phyloP scores from a whole-genome alignment of 1,140 invertebrate genomes.

The Copidosoma floridanum region DNA sequence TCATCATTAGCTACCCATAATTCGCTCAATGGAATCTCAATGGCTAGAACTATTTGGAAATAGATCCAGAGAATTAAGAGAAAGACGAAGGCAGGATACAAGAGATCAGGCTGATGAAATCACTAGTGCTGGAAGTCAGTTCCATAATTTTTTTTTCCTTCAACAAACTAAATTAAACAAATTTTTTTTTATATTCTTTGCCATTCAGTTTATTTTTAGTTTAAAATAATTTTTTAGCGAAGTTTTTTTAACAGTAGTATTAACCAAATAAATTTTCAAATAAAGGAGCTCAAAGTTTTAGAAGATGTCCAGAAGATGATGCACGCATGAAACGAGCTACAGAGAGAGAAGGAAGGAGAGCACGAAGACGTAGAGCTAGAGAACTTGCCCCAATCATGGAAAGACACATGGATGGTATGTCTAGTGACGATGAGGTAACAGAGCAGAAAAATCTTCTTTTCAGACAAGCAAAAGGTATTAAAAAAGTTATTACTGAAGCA shows the following conservation, averaged over 20 bases:
- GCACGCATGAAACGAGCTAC: conserved; percentile 76
- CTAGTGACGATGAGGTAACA: conserved; percentile 94
- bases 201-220: background rate
- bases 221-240: background rate
- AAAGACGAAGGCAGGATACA: conserved; percentile 83
- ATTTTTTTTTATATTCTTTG: background rate
- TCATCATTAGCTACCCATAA: conserved; percentile 67
- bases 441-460: conserved; percentile 75
- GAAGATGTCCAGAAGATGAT: conserved; percentile 65
- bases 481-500: background rate
- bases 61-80: conserved; percentile 72
- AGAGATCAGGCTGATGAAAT: conserved; percentile 91
- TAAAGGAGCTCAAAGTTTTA: conserved; percentile 50
- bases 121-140: conserved; percentile 65
- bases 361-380: conserved; percentile 70
- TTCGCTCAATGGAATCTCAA: conserved; percentile 76
- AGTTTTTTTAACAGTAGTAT: background rate
- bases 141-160: conserved; percentile 37
- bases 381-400: conserved; percentile 59
- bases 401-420: conserved; percentile 88
- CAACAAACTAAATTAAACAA: conserved; percentile 16
- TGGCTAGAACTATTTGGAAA: conserved; percentile 72
- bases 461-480: conserved; percentile 54
- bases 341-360: conserved; percentile 85
- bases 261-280: conserved; percentile 15